These are phyloP conservation scores for Cheilosia grossa DNA, from an alignment of 2,888 invertebrate genomes.

Conservation along the genomic window DNA sequence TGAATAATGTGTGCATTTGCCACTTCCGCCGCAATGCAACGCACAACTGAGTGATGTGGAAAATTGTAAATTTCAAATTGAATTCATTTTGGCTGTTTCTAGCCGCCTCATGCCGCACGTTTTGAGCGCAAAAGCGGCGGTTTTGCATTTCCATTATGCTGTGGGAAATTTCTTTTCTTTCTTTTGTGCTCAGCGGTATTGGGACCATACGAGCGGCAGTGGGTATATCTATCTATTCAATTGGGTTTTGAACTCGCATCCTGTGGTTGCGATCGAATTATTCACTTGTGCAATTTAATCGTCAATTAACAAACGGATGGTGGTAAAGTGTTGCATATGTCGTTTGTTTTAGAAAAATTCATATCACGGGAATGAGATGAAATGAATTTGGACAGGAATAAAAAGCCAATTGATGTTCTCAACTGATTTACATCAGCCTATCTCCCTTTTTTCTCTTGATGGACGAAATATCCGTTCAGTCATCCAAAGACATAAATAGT, in stretches of 20 bases:
- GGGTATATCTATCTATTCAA: neutral
- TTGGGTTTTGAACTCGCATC: slow-evolving; percentile 3
- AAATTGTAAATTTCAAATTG: slow-evolving; percentile 70
- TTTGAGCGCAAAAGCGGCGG: slow-evolving; percentile 30
- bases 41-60: slow-evolving; percentile 63
- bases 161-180: slow-evolving; percentile 28
- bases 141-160: slow-evolving; percentile 38
- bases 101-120: slow-evolving; percentile 1
- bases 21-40: slow-evolving; percentile 50
- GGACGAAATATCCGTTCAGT: too few relatives aligned
- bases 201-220: neutral
- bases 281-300: slow-evolving; percentile 21
- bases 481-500: too few relatives aligned
- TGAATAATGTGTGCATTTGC: slow-evolving; percentile 60
- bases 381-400: too few relatives aligned
- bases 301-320: slow-evolving; percentile 23
- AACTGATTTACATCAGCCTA: too few relatives aligned
- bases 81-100: slow-evolving; percentile 52
- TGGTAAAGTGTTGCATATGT: too few relatives aligned
- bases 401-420: too few relatives aligned
- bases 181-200: slow-evolving; percentile 28
- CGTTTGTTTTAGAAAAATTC: too few relatives aligned
- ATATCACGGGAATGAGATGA: too few relatives aligned
- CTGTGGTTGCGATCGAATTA: slow-evolving; percentile 19
- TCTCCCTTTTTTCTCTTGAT: too few relatives aligned